These are phyloP conservation scores for Ammospiza maritima DNA, from an alignment of 2,797 vertebrate species.

Conservation along the genomic window DNA sequence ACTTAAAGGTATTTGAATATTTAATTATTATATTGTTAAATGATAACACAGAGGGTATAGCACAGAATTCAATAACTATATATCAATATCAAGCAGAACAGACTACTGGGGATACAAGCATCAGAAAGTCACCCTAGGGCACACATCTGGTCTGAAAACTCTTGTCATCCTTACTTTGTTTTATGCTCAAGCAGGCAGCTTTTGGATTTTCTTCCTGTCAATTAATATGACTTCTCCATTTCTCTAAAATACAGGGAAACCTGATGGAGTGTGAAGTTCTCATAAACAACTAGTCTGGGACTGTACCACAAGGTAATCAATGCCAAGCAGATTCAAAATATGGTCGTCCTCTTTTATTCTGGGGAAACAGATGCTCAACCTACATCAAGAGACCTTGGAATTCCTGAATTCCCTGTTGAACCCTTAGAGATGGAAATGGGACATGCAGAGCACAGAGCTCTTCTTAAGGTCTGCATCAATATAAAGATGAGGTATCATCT, in stretches of 20 bases:
- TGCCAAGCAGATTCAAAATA: neutral
- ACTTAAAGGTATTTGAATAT: neutral
- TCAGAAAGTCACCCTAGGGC: neutral
- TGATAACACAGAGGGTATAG: neutral
- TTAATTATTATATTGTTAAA: neutral
- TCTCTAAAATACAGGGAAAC: neutral
- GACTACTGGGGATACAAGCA: neutral
- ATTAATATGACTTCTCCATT: neutral
- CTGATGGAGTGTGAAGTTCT: neutral
- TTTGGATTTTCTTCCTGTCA: neutral
- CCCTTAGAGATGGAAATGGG: slow-evolving; percentile 15
- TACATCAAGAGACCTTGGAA: slow-evolving; percentile 10
- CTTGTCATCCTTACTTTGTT: neutral
- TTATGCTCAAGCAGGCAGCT: neutral
- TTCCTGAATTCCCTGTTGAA: neutral
- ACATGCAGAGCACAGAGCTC: neutral
- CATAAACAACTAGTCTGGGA: neutral
- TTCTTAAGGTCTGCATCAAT: neutral
- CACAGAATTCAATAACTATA: neutral
- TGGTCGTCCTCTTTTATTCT: neutral
- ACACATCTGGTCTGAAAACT: neutral
- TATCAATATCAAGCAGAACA: neutral
- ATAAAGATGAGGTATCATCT: slow-evolving; percentile 2
- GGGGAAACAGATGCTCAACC: neutral
- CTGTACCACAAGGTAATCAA: neutral